Evolutionary conservation across 2,888 invertebrate species (phyloP).

Genomic region (Sicus ferrugineus): DNA sequence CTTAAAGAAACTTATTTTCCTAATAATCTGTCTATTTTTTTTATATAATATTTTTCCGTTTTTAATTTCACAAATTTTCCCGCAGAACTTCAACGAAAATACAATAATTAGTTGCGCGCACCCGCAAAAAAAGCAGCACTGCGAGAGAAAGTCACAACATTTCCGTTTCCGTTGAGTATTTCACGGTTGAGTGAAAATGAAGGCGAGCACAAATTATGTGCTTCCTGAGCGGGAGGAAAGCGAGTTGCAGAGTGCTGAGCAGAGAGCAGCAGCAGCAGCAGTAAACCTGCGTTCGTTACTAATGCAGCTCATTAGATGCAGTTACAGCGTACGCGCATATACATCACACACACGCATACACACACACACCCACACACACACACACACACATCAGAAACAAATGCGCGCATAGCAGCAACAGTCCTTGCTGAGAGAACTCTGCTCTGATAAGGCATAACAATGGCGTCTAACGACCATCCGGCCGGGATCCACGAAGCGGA

Average conservation of each 20-base stretch:
- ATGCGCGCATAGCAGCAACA: background rate
- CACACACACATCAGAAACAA: background rate
- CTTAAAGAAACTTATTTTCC: too few species aligned
- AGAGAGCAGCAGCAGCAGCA: background rate
- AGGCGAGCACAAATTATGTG: too few species aligned
- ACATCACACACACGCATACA: background rate
- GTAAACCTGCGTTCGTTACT: background rate
- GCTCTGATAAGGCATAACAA: constrained; percentile 11
- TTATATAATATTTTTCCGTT: background rate
- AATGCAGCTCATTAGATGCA: background rate
- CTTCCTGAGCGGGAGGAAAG: too few species aligned
- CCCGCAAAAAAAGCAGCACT: background rate
- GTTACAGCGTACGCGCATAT: background rate
- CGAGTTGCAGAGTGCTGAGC: background rate
- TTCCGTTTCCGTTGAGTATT: background rate
- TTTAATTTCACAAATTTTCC: background rate
- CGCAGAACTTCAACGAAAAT: background rate
- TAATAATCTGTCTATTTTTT: too few species aligned
- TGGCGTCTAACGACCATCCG: constrained; percentile 32
- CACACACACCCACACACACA: background rate
- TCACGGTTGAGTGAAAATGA: too few species aligned
- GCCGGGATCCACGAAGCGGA: constrained; percentile 11
- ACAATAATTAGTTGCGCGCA: background rate
- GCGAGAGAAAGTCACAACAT: background rate
- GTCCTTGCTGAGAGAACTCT: background rate